These are phyloP conservation scores for Drosophila orena DNA, from an alignment of 1,140 invertebrate species.

Conservation along the genomic window DNA sequence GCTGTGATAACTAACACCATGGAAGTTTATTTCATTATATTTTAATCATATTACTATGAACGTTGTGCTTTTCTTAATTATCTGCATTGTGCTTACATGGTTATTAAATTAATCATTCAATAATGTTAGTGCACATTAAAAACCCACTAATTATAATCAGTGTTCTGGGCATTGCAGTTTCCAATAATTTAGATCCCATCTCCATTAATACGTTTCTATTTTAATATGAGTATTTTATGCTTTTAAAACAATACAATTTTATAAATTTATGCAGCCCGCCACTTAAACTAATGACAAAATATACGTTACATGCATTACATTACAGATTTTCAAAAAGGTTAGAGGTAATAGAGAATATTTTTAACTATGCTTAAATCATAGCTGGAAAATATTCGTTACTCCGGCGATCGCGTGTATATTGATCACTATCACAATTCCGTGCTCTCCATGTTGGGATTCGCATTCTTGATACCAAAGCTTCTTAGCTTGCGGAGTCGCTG, in stretches of 20 bases:
- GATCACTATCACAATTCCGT: constrained; percentile 47
- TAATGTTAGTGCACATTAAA: background rate
- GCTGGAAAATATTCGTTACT: background rate
- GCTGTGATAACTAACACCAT: background rate
- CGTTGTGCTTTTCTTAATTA: background rate
- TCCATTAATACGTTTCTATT: too few relatives aligned
- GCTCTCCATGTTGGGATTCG: constrained; percentile 71
- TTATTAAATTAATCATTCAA: background rate
- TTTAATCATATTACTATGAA: background rate
- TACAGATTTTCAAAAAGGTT: background rate
- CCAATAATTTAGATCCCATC: too few relatives aligned
- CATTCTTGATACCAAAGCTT: constrained; percentile 64
- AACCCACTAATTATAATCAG: background rate
- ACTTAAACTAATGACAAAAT: constrained; percentile 31
- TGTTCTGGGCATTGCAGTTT: too few relatives aligned
- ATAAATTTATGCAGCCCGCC: constrained; percentile 39
- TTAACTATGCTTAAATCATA: constrained; percentile 23
- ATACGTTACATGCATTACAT: background rate
- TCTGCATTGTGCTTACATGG: background rate
- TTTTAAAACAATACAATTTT: constrained; percentile 12
- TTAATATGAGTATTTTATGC: background rate
- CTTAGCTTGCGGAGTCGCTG: constrained; percentile 59
- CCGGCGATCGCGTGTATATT: background rate
- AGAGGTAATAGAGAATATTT: background rate
- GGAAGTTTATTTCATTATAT: background rate